These are phyloP conservation scores for Anarrhichthys ocellatus DNA, from an alignment of 2,113 vertebrate genomes.

Conservation along the genomic window DNA sequence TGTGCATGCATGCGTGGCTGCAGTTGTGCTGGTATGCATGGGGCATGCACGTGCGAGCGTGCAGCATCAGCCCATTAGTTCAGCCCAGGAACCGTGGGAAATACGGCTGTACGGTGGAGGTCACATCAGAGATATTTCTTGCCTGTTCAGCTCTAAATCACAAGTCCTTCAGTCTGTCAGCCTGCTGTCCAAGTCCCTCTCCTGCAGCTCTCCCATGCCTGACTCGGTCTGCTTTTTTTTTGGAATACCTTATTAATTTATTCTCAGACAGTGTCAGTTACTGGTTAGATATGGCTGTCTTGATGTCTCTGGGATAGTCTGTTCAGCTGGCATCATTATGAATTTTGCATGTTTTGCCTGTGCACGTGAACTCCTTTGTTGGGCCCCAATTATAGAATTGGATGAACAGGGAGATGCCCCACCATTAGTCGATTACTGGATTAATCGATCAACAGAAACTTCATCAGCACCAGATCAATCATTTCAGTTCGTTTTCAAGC, in stretches of 20 bases:
- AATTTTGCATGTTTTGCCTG: not conserved
- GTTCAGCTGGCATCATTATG: not conserved
- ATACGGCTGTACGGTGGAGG: slow-evolving; percentile 14
- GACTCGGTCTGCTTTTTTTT: not conserved
- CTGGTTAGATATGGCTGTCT: slow-evolving; percentile 15
- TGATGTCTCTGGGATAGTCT: not conserved
- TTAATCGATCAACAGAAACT: not conserved
- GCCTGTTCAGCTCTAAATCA: slow-evolving; percentile 41
- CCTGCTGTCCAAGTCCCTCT: not conserved
- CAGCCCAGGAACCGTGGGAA: slow-evolving; percentile 63
- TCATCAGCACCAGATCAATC: not conserved
- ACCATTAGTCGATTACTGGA: not conserved
- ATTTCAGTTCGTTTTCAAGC: not conserved
- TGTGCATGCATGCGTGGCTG: slow-evolving; percentile 1
- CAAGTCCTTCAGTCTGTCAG: slow-evolving; percentile 5
- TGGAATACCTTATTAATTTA: slow-evolving; percentile 9
- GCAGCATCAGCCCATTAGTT: slow-evolving; percentile 54
- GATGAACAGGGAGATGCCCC: not conserved
- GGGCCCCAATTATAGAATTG: not conserved
- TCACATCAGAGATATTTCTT: slow-evolving; percentile 35
- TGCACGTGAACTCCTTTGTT: not conserved
- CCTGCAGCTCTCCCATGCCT: not conserved
- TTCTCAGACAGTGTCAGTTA: not conserved
- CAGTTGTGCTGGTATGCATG: not conserved
- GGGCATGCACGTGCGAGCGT: slow-evolving; percentile 28